Conservation (phyloP, 2,888 invertebrate genomes). For the Phyllotreta striolata region DNA sequence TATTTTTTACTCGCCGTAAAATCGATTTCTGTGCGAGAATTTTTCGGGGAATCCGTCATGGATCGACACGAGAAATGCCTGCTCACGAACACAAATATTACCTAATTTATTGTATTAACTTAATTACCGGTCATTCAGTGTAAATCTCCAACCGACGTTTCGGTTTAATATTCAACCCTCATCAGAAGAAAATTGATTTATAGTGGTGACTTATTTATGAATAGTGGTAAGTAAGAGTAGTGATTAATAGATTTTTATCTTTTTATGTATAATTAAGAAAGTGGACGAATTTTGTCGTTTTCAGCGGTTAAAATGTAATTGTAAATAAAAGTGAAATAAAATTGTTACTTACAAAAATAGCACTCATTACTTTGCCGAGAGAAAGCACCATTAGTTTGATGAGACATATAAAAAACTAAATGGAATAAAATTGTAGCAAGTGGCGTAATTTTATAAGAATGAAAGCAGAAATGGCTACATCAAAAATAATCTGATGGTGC, state of each 20-base stretch:
- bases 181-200: too few species aligned
- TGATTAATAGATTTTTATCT: too few species aligned
- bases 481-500: background rate
- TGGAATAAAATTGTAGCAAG: conserved; percentile 7
- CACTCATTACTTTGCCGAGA: conserved; percentile 12
- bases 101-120: too few species aligned
- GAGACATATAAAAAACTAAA: conserved; percentile 22
- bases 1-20: background rate
- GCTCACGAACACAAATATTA: too few species aligned
- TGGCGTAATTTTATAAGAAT: conserved; percentile 17
- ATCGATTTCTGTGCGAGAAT: conserved; percentile 2
- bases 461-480: conserved; percentile 18
- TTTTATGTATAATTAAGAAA: too few species aligned
- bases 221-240: too few species aligned
- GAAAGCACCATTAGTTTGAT: conserved; percentile 33
- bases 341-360: background rate
- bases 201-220: too few species aligned
- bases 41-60: background rate
- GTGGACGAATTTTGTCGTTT: too few species aligned
- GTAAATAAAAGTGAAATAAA: conserved; percentile 4
- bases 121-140: too few species aligned
- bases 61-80: background rate
- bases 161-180: too few species aligned
- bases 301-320: too few species aligned
- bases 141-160: too few species aligned